Base-by-base conservation (phyloP, 1,140 invertebrate genomes). In the Drosophila sucinea region DNA sequence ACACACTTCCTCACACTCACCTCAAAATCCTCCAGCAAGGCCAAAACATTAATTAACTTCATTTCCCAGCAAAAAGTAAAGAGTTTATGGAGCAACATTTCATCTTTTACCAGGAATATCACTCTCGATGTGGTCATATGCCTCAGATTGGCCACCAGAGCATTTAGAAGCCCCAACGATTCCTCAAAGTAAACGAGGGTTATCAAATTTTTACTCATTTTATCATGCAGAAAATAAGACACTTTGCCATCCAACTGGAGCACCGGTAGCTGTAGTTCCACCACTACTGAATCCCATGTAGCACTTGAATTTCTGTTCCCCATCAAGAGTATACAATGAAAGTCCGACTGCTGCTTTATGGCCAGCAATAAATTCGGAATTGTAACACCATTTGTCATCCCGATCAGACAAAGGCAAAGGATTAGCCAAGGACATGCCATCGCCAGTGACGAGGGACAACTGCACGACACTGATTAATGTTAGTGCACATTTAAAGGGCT, bases 401-500 rank as follows among this genome's bases (percentile, higher is more conserved):
- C 32, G 56, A 71, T 66, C 60, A 80, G 56, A 7, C 71, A 77
- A 51, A 60, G 4, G 11, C 57, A 74, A 6, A 57, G 57, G 60
- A 73, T 58, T 40, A 78, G 30, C 64, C 30, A 58, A 40, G 60
- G 58, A 68, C 58, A 38, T 61, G 33, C 25, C 82, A 85, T 85
- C 55, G 65, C 76, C 35, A 30, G 17, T 44, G 69, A 23, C 54
- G 67, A 73, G 55, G 51, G 65, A 67, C 62, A 35, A 87, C 80
- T 87, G 70, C 54, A 61, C 57, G 65, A 70, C 76, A 60, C 64
- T 64, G 66, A 67, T 60, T 66, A 70, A 69, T 76, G 69, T 32
- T 33, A 17, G 47, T 69, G 55, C 71, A 63, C 65, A 86, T 85
- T 86, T 87, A 85, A 85, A 87, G 82, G 82, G 79, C 79, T 85